Conservation (phyloP, 2,797 vertebrate species). For the Lithobates sylvaticus region DNA sequence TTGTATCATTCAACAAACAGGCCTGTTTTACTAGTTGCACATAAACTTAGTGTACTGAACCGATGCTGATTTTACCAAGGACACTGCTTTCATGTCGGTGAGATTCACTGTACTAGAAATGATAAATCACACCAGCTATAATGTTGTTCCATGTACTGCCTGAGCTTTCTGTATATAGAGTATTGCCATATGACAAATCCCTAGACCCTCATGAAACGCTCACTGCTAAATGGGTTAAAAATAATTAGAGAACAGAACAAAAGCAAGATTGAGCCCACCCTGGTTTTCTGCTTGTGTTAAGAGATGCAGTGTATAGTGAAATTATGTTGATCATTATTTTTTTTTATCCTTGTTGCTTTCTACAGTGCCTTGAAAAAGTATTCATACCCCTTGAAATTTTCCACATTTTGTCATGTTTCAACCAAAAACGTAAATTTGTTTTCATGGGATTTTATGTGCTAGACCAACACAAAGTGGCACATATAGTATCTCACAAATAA, state of each 20-base stretch:
- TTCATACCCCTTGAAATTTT: no score
- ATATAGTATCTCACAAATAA: no score
- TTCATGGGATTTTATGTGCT: no score
- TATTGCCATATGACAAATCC: constrained; percentile 14
- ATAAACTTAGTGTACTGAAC: not conserved
- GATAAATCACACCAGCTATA: constrained; percentile 4
- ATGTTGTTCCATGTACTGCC: constrained; percentile 5
- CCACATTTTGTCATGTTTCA: no score
- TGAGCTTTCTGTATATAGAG: not conserved
- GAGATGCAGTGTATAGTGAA: not conserved
- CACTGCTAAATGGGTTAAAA: not conserved
- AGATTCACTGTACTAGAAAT: constrained; percentile 19
- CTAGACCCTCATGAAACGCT: not conserved
- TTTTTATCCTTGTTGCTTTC: no score
- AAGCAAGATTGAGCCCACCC: not conserved
- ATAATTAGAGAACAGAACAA: not conserved
- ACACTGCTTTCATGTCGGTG: not conserved
- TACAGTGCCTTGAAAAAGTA: no score
- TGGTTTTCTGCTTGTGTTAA: not conserved
- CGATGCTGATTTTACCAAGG: not conserved
- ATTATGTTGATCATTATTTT: no score
- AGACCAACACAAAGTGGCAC: no score
- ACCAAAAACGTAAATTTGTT: no score
- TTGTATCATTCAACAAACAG: not conserved
- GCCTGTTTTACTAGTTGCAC: not conserved